Percentiles rank a stretch among this genome's conserved stretches.
phyloP scores from a whole-genome alignment of 2,797 vertebrate species.

The Pseudochirops cupreus region DNA sequence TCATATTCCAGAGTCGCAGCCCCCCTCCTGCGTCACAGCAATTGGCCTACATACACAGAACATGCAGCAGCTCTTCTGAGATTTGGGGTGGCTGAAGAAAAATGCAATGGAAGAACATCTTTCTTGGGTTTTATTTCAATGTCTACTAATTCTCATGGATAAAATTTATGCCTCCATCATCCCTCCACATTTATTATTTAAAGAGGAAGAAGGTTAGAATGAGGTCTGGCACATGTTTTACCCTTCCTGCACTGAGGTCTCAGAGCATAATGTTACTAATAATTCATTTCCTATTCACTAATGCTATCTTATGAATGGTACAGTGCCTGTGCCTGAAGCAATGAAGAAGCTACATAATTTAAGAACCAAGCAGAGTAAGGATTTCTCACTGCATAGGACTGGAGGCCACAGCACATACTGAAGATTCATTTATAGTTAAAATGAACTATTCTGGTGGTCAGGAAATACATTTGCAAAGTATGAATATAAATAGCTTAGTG shows the following conservation, averaged over 20 bases:
- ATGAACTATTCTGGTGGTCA: constrained; percentile 28
- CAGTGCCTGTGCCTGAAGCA: background rate
- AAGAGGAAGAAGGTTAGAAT: constrained; percentile 57
- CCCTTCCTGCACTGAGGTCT: background rate
- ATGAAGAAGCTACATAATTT: constrained; percentile 60
- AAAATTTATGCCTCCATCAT: constrained; percentile 16
- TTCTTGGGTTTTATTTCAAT: background rate
- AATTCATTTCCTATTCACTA: constrained; percentile 65
- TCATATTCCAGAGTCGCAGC: constrained; percentile 66
- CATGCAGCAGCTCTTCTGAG: constrained; percentile 56
- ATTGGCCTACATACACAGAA: constrained; percentile 77
- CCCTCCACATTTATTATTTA: constrained; percentile 60
- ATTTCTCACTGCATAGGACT: constrained; percentile 1
- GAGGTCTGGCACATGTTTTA: constrained; percentile 16
- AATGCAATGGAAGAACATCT: constrained; percentile 11
- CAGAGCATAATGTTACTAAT: constrained; percentile 47
- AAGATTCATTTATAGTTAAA: constrained; percentile 39
- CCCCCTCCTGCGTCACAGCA: constrained; percentile 67
- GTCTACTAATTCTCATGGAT: constrained; percentile 56
- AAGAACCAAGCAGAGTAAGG: constrained; percentile 49
- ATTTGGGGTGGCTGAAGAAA: constrained; percentile 57
- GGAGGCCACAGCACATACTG: constrained; percentile 13
- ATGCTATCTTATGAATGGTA: constrained; percentile 63
- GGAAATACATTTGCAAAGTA: constrained; percentile 65
- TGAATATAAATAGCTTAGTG: background rate